Conservation (phyloP, 2,888 invertebrate genomes). For the Epirrhoe alternata region DNA sequence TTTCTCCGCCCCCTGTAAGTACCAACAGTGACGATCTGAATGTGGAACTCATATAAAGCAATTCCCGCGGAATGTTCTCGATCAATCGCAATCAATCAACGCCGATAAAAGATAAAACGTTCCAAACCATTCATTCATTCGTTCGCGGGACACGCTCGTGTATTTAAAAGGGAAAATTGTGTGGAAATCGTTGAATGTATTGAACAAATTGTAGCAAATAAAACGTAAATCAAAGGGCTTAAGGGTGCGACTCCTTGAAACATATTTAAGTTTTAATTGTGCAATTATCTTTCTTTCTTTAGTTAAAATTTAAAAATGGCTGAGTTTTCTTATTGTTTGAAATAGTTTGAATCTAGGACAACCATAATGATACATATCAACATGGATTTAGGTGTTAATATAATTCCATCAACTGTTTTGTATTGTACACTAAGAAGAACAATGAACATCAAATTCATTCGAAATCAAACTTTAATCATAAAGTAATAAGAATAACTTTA, state of each 20-base stretch:
- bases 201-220: constrained; percentile 21
- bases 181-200: constrained; percentile 11
- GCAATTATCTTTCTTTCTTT: too few species aligned
- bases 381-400: too few species aligned
- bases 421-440: too few species aligned
- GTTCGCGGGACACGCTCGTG: constrained; percentile 8
- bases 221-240: constrained; percentile 12
- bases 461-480: too few species aligned
- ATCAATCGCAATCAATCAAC: constrained; percentile 23
- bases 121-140: constrained; percentile 21
- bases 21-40: background rate
- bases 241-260: constrained; percentile 10
- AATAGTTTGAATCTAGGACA: background rate
- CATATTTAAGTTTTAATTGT: too few species aligned
- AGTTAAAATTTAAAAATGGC: too few species aligned
- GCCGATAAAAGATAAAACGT: constrained; percentile 6
- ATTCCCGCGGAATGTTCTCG: constrained; percentile 3
- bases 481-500: too few species aligned
- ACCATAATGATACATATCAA: too few species aligned
- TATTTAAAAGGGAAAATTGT: constrained; percentile 21
- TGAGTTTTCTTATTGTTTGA: too few species aligned
- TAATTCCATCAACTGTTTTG: too few species aligned
- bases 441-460: too few species aligned
- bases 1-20: background rate
- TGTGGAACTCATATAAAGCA: background rate